phyloP scores from a whole-genome alignment of 2,113 vertebrate genomes.

The Dicrurus megarhynchus region DNA sequence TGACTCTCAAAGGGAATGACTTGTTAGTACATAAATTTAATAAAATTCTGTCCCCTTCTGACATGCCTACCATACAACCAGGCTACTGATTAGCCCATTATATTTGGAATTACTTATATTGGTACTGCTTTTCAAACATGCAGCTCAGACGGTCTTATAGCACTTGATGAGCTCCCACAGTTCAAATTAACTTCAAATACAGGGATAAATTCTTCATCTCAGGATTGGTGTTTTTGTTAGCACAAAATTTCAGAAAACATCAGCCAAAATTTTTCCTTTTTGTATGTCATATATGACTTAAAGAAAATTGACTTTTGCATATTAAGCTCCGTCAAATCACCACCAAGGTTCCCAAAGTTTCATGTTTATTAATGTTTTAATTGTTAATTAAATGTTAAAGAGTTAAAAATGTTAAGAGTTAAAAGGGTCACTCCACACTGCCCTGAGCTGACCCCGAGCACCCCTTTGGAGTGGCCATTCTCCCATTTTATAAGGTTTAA shows the following conservation, averaged over 20 bases:
- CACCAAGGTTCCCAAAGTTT: too few species aligned
- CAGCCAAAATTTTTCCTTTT: background rate
- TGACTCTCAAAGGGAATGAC: background rate
- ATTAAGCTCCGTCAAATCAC: too few species aligned
- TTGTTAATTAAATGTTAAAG: too few species aligned
- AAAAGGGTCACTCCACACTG: too few species aligned
- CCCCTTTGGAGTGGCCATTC: too few species aligned
- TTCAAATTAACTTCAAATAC: background rate
- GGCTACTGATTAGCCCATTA: background rate
- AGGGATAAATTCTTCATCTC: background rate
- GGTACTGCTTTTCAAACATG: background rate
- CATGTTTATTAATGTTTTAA: too few species aligned
- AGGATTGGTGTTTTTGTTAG: background rate
- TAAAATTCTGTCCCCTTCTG: background rate
- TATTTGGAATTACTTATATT: background rate
- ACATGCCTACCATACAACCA: background rate
- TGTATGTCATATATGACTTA: too few species aligned
- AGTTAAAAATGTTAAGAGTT: too few species aligned
- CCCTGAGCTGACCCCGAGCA: too few species aligned
- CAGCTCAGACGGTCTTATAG: background rate
- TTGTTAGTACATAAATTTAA: background rate
- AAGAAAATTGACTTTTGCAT: too few species aligned
- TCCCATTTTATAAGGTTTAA: too few species aligned
- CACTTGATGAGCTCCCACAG: background rate
- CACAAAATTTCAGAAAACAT: background rate